phyloP scores from a whole-genome alignment of 2,797 vertebrate genomes.

The Phaenicophaeus curvirostris region DNA sequence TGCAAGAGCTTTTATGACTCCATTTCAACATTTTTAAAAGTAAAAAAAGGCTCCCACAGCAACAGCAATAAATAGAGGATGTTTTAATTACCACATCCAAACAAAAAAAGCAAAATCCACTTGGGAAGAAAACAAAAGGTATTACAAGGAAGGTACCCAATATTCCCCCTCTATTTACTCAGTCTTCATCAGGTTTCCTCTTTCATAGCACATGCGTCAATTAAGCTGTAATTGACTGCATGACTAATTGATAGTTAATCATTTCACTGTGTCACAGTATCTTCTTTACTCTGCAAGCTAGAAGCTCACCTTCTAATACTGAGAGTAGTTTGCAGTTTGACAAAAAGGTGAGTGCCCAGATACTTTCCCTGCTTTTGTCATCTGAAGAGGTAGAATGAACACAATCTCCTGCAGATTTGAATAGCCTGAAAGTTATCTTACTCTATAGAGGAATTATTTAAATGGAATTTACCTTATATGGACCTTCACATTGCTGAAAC shows the following conservation, averaged over 20 bases:
- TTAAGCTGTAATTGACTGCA: background rate
- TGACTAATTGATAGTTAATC: background rate
- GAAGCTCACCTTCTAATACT: background rate
- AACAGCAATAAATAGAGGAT: background rate
- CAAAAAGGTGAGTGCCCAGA: no score
- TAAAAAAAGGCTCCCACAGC: background rate
- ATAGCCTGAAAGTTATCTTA: background rate
- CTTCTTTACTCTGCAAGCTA: background rate
- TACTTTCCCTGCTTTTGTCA: background rate
- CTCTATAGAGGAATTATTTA: background rate
- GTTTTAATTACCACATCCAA: background rate
- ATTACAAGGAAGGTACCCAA: background rate
- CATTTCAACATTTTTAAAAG: background rate
- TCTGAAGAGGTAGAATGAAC: background rate
- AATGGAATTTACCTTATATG: conserved; percentile 79
- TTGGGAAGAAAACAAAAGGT: background rate
- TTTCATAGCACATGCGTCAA: background rate
- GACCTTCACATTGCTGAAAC: conserved; percentile 80
- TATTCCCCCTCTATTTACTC: background rate
- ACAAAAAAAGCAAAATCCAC: background rate
- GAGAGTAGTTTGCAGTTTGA: background rate
- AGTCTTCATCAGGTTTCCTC: background rate
- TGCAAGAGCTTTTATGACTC: background rate
- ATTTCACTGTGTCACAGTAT: background rate
- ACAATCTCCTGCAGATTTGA: background rate